Conservation (phyloP, 2,888 invertebrate species). For the Drosophila pullipes region DNA sequence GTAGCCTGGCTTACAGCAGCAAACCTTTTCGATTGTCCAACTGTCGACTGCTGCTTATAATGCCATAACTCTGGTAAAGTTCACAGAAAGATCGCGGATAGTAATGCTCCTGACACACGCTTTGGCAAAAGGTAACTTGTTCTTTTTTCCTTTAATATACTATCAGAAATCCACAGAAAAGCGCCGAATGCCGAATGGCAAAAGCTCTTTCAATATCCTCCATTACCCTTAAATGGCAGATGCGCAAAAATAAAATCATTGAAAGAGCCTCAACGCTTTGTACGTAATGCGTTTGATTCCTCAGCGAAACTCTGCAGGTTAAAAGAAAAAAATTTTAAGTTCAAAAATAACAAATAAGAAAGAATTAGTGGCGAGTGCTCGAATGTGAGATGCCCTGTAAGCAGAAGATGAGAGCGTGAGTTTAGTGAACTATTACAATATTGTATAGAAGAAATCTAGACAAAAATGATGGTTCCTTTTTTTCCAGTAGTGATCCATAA, state of each 20-base stretch:
- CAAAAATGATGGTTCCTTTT: no score
- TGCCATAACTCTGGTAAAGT: slow-evolving; percentile 51
- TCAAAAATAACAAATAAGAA: slow-evolving; percentile 3
- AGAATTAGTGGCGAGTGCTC: background rate
- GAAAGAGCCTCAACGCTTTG: slow-evolving; percentile 70
- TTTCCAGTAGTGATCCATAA: no score
- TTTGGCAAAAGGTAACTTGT: slow-evolving; percentile 4
- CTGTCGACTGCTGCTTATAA: slow-evolving; percentile 11
- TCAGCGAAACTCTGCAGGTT: slow-evolving; percentile 62
- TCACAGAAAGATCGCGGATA: slow-evolving; percentile 49
- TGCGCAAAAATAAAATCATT: slow-evolving; percentile 80
- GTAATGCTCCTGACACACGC: slow-evolving; percentile 38
- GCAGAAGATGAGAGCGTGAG: background rate
- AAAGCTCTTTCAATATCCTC: slow-evolving; percentile 80
- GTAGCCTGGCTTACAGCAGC: background rate
- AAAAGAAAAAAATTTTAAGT: slow-evolving; percentile 18
- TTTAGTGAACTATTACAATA: background rate
- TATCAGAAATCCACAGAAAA: slow-evolving; percentile 56
- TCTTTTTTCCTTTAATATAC: slow-evolving; percentile 30
- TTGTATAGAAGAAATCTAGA: background rate
- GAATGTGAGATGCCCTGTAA: background rate
- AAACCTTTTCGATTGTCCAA: slow-evolving; percentile 21
- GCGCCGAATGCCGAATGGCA: slow-evolving; percentile 31
- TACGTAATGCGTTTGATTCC: slow-evolving; percentile 78
- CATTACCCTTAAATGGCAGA: slow-evolving; percentile 72